A percentile compares a stretch with the other conserved stretches of the same genome.
phyloP scores from a whole-genome alignment of 2,888 invertebrate genomes.

The Hofmannophila pseudospretella region DNA sequence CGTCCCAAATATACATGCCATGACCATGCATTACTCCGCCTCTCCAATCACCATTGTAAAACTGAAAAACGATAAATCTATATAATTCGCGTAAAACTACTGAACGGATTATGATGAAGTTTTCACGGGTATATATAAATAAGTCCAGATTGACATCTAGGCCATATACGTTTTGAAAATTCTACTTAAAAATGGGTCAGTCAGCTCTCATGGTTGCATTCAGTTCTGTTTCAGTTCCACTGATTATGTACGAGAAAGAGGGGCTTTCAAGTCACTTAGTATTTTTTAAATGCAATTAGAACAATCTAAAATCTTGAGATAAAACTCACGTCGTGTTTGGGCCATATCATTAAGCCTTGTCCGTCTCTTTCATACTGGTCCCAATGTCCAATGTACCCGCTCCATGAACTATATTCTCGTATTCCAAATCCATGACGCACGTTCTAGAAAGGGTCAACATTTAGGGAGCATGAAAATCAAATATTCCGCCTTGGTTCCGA shows the following conservation, averaged over 20 bases:
- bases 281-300: too few species aligned
- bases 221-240: too few species aligned
- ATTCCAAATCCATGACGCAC: slow-evolving; percentile 60
- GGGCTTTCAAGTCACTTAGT: too few species aligned
- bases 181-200: background rate
- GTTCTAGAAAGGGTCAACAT: slow-evolving; percentile 34
- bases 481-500: background rate
- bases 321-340: slow-evolving; percentile 76
- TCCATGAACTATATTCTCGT: slow-evolving; percentile 51
- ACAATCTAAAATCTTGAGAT: background rate
- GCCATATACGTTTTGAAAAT: background rate
- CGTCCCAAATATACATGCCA: slow-evolving; percentile 79
- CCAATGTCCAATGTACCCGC: slow-evolving; percentile 78
- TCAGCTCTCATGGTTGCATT: background rate
- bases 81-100: background rate
- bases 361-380: slow-evolving; percentile 69
- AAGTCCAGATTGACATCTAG: too few species aligned
- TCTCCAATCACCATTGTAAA: slow-evolving; percentile 79
- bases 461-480: background rate
- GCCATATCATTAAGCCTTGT: slow-evolving; percentile 79
- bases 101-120: background rate
- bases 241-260: too few species aligned
- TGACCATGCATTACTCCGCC: slow-evolving; percentile 76
- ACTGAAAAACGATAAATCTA: slow-evolving; percentile 39
- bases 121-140: too few species aligned